phyloP scores from a whole-genome alignment of 92 coral and sea anemone genomes.

The Bergia puertoricense region DNA sequence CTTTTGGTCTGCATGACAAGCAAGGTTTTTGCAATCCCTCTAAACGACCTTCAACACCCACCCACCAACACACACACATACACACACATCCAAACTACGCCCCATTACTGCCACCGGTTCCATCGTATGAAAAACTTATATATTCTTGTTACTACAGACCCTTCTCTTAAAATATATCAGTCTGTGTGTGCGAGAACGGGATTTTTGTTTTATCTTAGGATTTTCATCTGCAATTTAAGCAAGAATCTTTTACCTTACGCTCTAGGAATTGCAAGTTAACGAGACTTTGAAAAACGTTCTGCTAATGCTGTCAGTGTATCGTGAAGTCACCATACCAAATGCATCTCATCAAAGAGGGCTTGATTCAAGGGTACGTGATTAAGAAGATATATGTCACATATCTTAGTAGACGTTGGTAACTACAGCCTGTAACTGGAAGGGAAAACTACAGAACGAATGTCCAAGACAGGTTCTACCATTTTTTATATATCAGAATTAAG shows the following conservation, averaged over 20 bases:
- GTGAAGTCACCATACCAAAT: conserved; percentile 74
- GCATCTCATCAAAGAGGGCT: conserved; percentile 43
- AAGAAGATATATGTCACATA: no score
- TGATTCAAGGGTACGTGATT: conserved; percentile 48
- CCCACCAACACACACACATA: neutral
- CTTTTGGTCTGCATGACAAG: no score
- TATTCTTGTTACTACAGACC: no score
- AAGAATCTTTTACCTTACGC: neutral
- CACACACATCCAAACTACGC: no score
- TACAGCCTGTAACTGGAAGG: neutral
- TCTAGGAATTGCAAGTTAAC: neutral
- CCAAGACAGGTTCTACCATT: neutral
- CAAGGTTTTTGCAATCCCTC: no score
- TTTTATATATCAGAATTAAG: no score
- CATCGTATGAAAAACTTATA: no score
- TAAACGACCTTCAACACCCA: no score
- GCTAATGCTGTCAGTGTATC: conserved; percentile 63
- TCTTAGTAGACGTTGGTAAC: neutral
- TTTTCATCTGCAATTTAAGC: neutral
- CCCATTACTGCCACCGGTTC: no score
- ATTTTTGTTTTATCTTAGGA: neutral
- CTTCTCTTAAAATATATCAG: no score
- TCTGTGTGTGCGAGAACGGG: neutral
- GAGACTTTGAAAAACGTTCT: conserved; percentile 45
- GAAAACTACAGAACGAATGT: neutral